Base-by-base conservation (phyloP, 2,113 vertebrate genomes). In the Rousettus leschenaultii region DNA sequence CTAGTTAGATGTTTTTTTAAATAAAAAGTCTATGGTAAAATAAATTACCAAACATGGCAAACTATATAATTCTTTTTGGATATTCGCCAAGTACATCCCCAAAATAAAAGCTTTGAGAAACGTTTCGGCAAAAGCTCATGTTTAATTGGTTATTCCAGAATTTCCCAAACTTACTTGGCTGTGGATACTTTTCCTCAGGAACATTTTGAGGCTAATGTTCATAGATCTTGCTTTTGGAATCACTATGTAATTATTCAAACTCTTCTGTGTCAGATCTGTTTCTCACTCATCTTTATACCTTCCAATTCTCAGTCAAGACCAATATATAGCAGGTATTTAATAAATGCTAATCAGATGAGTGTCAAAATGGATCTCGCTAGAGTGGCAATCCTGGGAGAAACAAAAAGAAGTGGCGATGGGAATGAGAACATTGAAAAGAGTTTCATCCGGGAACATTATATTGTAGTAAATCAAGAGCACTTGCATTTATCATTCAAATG, bases 71-170 rank as follows among this genome's bases (percentile, higher is more conserved):
- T 33, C 5, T 22, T 75, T 40, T 28, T 66, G 55, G 43, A 96
- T 35, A 74, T 40, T 68, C 19, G 18, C 57, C 33, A 61, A 19
- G 28, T 1, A 1, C 12, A 16, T 24, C 61, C 66, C 74, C 65
- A 77, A 57, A 94, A 88, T 70, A n/a, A 45, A 80, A 45, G 45
- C 13, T 68, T 84, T 57, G 80, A 63, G 74, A 92, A 35, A 61
- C 73, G 8, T 30, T 91, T 75, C 16, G 13, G 15, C 66, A 57
- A 83, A 89, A 94, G 53, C 24, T 30, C 28, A 43, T 19, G 33
- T 63, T 61, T 79, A 53, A 40, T 38, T 28, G 14, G 43, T 63
- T 33, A 51, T 53, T 77, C 55, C 40, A 77, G 28, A 30, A 51
- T 65, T 45, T 96, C 33, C 43, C 12, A 15, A 86, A 35, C 16